phyloP scores from a whole-genome alignment of 2,113 vertebrate species.

The Lophotis ruficrista region DNA sequence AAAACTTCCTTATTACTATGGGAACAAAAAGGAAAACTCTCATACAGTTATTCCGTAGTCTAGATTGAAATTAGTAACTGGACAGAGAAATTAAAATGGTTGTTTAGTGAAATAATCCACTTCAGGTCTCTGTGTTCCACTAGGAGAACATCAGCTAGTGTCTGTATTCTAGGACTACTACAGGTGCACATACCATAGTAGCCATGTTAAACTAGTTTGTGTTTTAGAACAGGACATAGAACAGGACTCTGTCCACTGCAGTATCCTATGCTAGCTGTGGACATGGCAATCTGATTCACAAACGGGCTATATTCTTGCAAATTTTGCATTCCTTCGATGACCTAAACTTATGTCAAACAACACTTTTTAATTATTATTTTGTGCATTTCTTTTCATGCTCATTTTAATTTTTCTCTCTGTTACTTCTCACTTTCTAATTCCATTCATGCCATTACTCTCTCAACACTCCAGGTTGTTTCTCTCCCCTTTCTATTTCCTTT shows the following conservation, averaged over 20 bases:
- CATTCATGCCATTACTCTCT: not conserved
- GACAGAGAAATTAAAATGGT: not conserved
- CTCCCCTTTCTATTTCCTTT: not conserved
- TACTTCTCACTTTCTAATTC: not conserved
- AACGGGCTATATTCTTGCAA: not conserved
- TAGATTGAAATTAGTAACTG: not conserved
- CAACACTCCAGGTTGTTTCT: constrained; percentile 13
- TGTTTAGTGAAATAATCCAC: not conserved
- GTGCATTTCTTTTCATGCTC: not conserved
- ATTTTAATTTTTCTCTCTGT: not conserved
- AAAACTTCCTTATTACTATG: not conserved
- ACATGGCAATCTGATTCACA: not conserved
- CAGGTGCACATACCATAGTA: not conserved
- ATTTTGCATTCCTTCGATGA: not conserved
- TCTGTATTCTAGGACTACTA: not conserved
- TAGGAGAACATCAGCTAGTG: not conserved
- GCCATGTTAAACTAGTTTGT: accelerated
- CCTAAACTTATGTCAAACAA: not conserved
- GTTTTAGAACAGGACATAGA: not conserved
- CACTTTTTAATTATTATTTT: not conserved
- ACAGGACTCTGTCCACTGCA: not conserved
- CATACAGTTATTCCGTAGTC: not conserved
- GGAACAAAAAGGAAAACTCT: not conserved
- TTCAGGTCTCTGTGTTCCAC: not conserved
- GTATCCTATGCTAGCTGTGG: not conserved